Conservation (phyloP, 2,797 vertebrate genomes). For the Loriculus beryllinus region DNA sequence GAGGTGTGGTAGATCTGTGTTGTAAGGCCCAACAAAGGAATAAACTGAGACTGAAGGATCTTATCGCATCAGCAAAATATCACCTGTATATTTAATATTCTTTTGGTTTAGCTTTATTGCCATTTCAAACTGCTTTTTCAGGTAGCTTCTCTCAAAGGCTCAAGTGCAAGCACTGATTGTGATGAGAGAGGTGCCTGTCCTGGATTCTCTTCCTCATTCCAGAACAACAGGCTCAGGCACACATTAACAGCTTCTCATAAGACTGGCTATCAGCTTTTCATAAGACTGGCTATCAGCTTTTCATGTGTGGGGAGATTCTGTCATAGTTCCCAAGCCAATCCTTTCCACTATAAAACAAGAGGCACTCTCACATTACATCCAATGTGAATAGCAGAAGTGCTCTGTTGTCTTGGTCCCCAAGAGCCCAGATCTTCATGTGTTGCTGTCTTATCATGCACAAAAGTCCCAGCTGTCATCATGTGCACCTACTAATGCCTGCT, state of each 20-base stretch:
- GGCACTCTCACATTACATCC: not conserved
- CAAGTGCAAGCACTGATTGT: not conserved
- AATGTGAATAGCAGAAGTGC: rapidly evolving
- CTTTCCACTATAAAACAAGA: not conserved
- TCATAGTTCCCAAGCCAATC: not conserved
- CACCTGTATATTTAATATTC: not conserved
- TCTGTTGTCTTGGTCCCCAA: not conserved
- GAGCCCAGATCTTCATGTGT: not conserved
- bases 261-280: not conserved
- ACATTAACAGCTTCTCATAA: not conserved
- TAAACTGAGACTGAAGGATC: not conserved
- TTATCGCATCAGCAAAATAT: not conserved
- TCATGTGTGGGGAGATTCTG: not conserved
- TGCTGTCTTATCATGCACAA: not conserved
- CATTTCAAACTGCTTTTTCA: not conserved
- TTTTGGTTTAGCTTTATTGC: not conserved
- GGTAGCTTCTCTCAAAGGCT: not conserved
- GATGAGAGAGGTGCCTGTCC: not conserved
- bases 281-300: not conserved
- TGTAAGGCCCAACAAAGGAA: not conserved
- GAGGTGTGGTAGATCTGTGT: not conserved
- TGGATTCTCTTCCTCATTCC: not conserved
- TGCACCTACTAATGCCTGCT: not conserved
- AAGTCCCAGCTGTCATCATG: not conserved
- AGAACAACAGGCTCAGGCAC: not conserved